Base-by-base conservation (phyloP, 2,888 invertebrate species). In the Phengaris arion region DNA sequence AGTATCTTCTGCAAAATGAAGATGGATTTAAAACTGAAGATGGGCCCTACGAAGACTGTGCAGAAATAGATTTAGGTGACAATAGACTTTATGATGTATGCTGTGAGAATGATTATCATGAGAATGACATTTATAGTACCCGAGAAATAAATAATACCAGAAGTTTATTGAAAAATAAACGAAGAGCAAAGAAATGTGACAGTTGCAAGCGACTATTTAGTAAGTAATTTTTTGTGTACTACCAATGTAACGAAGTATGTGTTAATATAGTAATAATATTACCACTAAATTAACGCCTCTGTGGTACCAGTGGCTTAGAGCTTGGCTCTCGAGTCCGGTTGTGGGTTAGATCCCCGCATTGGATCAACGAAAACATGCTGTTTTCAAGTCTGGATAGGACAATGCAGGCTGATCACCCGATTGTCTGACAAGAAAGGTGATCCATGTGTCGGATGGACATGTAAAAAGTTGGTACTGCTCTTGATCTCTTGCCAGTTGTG, bases 121-220 rank as follows among this genome's bases (percentile, higher is more conserved):
- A 22, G 10, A 35, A 10, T 10, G 15, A 45, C 35, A 55, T 69
- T 35, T 6, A 46, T n/a, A 22, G 15, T 15, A 13, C 9, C 12
- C n/a, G 57, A 46, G 9, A 70, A 48, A 48, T 6, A 35, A 12
- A 51, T 35, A 70, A 12, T 45, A 13, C 9, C 15, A 22, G 22
- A 69, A 57, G 12, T 57, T 8, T 22, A 57, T 13, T 46, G 6
- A 22, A 72, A 12, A 13, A 48, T 57, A 12, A 45, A n/a, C 46
- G 48, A 51, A 74, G 76, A 76, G 55, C 9, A 59, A 68, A 74
- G 8, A 59, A 78, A 69, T 82, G 82, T 79, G 64, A 73, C 10
- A 80, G 79, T 75, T 82, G 82, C 70, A 79, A 79, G 22, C 78
- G 77, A 69, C 76, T 79, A 77, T 82, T 81, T 59, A 80, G 82